A percentile compares a stretch with the other conserved stretches of the same genome.
Conservation (phyloP, 2,888 invertebrate species). For the Cynaeus angustus region DNA sequence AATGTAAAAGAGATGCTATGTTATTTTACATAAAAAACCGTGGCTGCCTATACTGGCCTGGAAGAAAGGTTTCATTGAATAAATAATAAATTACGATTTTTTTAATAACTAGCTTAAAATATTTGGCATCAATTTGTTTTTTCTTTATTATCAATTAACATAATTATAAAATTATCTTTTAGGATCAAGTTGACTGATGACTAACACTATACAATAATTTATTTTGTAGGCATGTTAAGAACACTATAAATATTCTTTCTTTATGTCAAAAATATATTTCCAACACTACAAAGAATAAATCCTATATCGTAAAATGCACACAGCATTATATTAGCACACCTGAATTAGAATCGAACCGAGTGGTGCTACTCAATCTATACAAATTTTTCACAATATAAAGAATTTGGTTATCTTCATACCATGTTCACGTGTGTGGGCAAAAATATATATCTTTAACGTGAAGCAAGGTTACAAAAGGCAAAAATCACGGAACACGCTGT, state of each 20-base stretch:
- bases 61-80: constrained; percentile 59
- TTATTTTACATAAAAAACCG: constrained; percentile 61
- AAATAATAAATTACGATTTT: constrained; percentile 51
- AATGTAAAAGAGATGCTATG: constrained; percentile 54
- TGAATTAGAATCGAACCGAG: constrained; percentile 36
- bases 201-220: constrained; percentile 69
- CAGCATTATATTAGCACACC: constrained; percentile 51
- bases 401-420: constrained; percentile 52
- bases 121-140: constrained; percentile 59
- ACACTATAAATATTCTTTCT: constrained; percentile 68
- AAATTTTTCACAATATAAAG: constrained; percentile 50
- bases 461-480: constrained; percentile 67
- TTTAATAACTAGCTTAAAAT: constrained; percentile 64
- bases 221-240: constrained; percentile 67
- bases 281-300: constrained; percentile 66
- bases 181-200: constrained; percentile 64
- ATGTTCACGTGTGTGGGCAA: constrained; percentile 60
- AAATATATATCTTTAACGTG: constrained; percentile 65
- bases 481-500: constrained; percentile 60
- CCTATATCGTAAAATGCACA: constrained; percentile 60
- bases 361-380: constrained; percentile 40
- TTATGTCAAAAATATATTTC: constrained; percentile 70
- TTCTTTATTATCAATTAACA: constrained; percentile 64
- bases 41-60: constrained; percentile 60
- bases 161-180: constrained; percentile 65